Conservation (phyloP, 2,797 vertebrate genomes). For the Lepus townsendii region DNA sequence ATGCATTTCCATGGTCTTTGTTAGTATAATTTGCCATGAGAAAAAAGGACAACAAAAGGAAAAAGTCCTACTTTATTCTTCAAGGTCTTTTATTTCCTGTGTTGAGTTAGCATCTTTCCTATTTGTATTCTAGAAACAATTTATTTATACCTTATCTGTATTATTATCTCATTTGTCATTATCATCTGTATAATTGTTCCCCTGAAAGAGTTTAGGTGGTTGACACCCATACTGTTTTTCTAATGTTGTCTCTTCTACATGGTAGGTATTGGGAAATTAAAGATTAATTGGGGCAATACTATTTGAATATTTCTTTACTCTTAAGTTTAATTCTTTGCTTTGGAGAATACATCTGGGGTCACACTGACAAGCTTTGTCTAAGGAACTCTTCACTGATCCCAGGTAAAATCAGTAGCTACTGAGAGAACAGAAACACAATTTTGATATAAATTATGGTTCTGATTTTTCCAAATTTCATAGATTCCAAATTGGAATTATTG, state of each 20-base stretch:
- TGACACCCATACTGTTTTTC: background rate
- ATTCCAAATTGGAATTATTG: background rate
- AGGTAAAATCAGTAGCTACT: background rate
- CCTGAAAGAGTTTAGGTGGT: accelerated
- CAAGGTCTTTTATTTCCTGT: background rate
- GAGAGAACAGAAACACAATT: background rate
- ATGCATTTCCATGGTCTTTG: background rate
- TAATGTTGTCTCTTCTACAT: background rate
- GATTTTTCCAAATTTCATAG: background rate
- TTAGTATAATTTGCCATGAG: background rate
- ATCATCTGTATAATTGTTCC: background rate
- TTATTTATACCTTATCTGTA: background rate
- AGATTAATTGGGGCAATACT: background rate
- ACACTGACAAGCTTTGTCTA: background rate
- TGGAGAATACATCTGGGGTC: background rate
- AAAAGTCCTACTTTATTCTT: background rate
- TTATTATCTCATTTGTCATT: background rate
- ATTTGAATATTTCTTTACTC: background rate
- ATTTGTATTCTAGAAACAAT: background rate
- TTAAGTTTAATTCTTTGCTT: background rate
- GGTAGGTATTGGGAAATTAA: background rate
- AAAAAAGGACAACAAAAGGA: background rate
- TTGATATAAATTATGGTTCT: background rate
- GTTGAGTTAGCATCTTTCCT: background rate
- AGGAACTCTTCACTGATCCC: background rate